These are phyloP conservation scores for Ryuthela nishihirai DNA, from an alignment of 2,888 invertebrate genomes.

Conservation along the genomic window DNA sequence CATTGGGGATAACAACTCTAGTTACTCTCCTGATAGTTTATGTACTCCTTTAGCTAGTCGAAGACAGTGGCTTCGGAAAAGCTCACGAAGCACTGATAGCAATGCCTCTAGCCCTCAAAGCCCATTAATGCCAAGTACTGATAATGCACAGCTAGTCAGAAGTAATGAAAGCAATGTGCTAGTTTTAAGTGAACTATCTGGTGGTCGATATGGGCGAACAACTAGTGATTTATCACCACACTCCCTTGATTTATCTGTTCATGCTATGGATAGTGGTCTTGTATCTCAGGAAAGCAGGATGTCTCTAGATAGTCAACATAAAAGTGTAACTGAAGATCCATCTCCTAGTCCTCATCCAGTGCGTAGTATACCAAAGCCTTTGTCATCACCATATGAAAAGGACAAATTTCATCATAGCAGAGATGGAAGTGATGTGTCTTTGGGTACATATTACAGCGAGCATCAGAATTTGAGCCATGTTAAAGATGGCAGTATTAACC, in stretches of 20 bases:
- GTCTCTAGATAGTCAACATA: too few species aligned
- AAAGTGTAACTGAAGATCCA: too few species aligned
- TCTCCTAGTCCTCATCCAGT: background rate
- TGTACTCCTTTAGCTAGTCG: constrained; percentile 46
- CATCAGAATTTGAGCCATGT: too few species aligned
- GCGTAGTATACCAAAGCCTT: background rate
- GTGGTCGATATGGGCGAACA: too few species aligned
- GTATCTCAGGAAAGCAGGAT: background rate
- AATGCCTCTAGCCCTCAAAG: constrained; percentile 44
- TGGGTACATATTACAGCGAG: background rate
- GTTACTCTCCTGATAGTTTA: constrained; percentile 25
- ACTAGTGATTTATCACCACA: background rate
- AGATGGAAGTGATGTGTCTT: background rate
- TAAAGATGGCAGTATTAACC: too few species aligned
- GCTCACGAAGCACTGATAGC: constrained; percentile 41
- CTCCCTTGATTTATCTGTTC: background rate
- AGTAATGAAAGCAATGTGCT: constrained; percentile 24
- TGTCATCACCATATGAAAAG: background rate
- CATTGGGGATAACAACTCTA: constrained; percentile 18
- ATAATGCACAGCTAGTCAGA: constrained; percentile 27
- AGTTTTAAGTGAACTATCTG: background rate
- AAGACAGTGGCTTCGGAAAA: constrained; percentile 44
- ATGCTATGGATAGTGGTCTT: background rate
- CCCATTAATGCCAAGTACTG: constrained; percentile 43
- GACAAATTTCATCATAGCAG: background rate